Evolutionary conservation across 2,113 vertebrate genomes (phyloP).

Genomic region (Hydrochoerus hydrochaeris): DNA sequence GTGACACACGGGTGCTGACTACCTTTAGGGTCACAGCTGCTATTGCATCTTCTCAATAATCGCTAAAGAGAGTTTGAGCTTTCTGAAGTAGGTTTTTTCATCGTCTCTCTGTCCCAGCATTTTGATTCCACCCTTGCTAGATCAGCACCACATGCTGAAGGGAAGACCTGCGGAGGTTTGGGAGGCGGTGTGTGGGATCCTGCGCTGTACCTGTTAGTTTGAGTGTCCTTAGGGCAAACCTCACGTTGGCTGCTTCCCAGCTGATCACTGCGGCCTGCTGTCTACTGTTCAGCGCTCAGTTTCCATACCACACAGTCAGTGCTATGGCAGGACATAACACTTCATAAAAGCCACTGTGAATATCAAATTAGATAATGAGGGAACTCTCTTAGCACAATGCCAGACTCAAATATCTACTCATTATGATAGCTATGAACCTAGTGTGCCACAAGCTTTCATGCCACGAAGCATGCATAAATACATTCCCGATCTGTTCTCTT

Average conservation of each 20-base stretch:
- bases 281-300: neutral
- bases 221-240: neutral
- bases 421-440: neutral
- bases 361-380: neutral
- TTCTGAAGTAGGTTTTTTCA: neutral
- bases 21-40: neutral
- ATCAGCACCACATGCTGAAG: neutral
- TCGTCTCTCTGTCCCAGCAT: neutral
- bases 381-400: neutral
- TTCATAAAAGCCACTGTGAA: neutral
- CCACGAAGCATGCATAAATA: neutral
- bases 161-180: neutral
- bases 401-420: neutral
- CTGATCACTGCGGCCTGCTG: neutral
- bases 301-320: neutral
- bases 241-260: neutral
- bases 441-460: neutral
- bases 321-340: neutral
- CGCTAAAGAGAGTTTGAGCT: neutral
- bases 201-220: neutral
- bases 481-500: neutral
- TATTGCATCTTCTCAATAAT: neutral
- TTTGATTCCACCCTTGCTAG: neutral
- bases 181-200: neutral
- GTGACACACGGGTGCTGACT: neutral